These are phyloP conservation scores for Chrysolina oricalcia DNA, from an alignment of 2,888 invertebrate species.

Conservation along the genomic window DNA sequence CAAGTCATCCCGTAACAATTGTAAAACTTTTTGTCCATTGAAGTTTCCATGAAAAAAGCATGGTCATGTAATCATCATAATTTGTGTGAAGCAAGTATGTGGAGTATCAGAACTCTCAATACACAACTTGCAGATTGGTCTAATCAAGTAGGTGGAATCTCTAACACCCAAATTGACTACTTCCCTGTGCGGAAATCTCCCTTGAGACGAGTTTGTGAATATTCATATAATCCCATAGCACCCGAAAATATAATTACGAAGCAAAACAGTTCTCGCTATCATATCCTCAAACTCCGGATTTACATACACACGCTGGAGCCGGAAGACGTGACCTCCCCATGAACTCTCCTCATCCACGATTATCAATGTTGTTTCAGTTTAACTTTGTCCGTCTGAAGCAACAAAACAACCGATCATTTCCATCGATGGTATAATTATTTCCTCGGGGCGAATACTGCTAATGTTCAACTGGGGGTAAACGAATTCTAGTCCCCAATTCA, in stretches of 20 bases:
- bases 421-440: background rate
- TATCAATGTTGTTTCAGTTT: constrained; percentile 5
- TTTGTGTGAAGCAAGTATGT: no score
- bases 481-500: background rate
- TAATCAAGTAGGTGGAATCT: no score
- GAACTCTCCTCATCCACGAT: background rate
- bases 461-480: background rate
- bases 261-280: background rate
- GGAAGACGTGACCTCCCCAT: background rate
- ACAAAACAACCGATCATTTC: background rate
- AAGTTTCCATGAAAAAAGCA: no score
- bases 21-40: no score
- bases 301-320: background rate
- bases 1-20: no score
- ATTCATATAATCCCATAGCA: background rate
- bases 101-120: no score
- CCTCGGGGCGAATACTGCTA: background rate
- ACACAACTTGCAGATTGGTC: no score
- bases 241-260: background rate
- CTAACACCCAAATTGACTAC: no score
- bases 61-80: no score
- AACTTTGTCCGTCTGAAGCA: background rate
- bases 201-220: background rate
- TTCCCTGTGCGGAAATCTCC: background rate
- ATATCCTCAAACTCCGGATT: background rate